phyloP scores from a whole-genome alignment of 2,888 invertebrate genomes.

The Nebria salina region DNA sequence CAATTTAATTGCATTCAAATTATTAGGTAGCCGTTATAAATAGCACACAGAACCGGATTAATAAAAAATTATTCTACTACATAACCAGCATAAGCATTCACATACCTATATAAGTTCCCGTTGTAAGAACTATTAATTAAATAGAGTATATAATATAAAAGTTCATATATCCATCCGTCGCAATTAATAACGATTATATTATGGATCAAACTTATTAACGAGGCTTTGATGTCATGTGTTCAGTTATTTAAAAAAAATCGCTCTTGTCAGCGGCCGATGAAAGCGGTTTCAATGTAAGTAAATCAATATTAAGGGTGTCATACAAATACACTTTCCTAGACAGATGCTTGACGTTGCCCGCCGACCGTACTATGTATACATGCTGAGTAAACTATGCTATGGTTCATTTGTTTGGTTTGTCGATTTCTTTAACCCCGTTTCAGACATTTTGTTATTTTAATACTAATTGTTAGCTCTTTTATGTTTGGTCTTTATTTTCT shows the following conservation, averaged over 20 bases:
- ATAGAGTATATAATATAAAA: slow-evolving; percentile 33
- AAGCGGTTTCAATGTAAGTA: slow-evolving; percentile 20
- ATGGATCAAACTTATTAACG: slow-evolving; percentile 34
- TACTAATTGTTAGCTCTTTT: background rate
- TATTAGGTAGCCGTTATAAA: no score
- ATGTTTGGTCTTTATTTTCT: no score
- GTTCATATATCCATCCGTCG: background rate
- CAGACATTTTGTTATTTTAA: background rate
- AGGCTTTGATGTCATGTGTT: slow-evolving; percentile 37
- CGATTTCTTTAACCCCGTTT: slow-evolving; percentile 30
- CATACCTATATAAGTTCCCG: background rate
- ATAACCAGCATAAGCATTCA: no score
- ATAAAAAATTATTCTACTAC: no score
- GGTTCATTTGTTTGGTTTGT: slow-evolving; percentile 22
- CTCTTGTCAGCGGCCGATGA: background rate
- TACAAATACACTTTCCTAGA: slow-evolving; percentile 23
- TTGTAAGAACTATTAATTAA: slow-evolving; percentile 16
- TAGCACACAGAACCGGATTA: no score
- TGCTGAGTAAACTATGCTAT: background rate
- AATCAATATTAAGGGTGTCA: slow-evolving; percentile 22
- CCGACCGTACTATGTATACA: background rate
- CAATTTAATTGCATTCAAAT: no score
- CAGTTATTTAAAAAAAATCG: background rate
- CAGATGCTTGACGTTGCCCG: slow-evolving; percentile 29
- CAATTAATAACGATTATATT: slow-evolving; percentile 9